Conservation (phyloP, 2,888 invertebrate species). For the Antheraea yamamai region DNA sequence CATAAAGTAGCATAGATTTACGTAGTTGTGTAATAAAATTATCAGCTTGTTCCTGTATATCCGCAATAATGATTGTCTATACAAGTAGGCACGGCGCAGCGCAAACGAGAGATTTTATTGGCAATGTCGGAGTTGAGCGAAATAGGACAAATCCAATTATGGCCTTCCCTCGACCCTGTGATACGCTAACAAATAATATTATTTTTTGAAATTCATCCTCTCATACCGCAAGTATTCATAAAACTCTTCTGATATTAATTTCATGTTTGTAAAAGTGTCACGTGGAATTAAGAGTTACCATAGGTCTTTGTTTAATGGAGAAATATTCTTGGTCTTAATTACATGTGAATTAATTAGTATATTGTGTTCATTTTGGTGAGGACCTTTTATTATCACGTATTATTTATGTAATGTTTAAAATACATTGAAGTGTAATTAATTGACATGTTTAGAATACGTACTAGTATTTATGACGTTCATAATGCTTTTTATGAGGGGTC, state of each 20-base stretch:
- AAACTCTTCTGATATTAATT: constrained; percentile 15
- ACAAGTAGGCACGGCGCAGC: constrained; percentile 26
- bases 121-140: constrained; percentile 33
- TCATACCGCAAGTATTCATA: constrained; percentile 25
- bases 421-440: neutral
- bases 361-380: neutral
- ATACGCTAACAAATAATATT: constrained; percentile 42
- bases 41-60: constrained; percentile 5
- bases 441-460: neutral
- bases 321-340: neutral
- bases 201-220: constrained; percentile 40
- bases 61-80: constrained; percentile 26
- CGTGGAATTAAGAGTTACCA: neutral
- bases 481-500: neutral
- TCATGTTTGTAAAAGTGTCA: neutral
- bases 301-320: neutral
- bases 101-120: constrained; percentile 37
- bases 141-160: constrained; percentile 44
- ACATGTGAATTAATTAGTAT: neutral
- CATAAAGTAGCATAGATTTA: constrained; percentile 5
- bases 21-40: constrained; percentile 9
- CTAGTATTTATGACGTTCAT: neutral
- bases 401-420: neutral
- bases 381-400: neutral
- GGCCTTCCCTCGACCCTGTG: constrained; percentile 35